Conservation (phyloP, 35 echinoderm and acorn worm genomes). For the Lytechinus variegatus region DNA sequence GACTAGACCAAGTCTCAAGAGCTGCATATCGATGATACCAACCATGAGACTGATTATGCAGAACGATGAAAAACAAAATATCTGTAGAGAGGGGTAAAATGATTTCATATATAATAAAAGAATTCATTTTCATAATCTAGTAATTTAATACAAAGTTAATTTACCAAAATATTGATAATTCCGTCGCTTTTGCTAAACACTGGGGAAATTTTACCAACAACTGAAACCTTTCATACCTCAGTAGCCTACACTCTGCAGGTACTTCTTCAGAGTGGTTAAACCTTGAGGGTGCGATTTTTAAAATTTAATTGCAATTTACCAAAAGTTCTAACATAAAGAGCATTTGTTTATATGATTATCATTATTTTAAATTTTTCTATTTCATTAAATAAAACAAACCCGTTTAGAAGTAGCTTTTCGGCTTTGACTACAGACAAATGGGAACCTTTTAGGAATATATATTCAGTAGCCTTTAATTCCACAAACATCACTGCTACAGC, state of each 20-base stretch:
- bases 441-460: neutral
- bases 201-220: neutral
- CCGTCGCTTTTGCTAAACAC: too few relatives aligned
- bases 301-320: too few relatives aligned
- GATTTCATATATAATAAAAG: neutral
- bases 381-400: neutral
- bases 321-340: neutral
- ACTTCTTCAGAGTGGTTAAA: neutral
- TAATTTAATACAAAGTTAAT: too few relatives aligned
- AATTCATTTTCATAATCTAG: neutral
- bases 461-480: neutral
- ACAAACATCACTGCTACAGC: neutral
- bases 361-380: neutral
- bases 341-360: neutral
- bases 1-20: slow-evolving; percentile 74
- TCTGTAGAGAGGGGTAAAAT: slow-evolving; percentile 41
- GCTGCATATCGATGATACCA: slow-evolving; percentile 64
- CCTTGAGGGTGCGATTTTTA: too few relatives aligned
- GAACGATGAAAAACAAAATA: slow-evolving; percentile 73
- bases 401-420: too few relatives aligned
- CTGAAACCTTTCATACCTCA: neutral
- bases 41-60: slow-evolving; percentile 65
- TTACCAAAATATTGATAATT: neutral
- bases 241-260: neutral
- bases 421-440: neutral